Percentiles rank a stretch among this genome's conserved stretches.
These are phyloP conservation scores for Galeopterus variegatus DNA, from an alignment of 2,113 vertebrate species.

Conservation along the genomic window DNA sequence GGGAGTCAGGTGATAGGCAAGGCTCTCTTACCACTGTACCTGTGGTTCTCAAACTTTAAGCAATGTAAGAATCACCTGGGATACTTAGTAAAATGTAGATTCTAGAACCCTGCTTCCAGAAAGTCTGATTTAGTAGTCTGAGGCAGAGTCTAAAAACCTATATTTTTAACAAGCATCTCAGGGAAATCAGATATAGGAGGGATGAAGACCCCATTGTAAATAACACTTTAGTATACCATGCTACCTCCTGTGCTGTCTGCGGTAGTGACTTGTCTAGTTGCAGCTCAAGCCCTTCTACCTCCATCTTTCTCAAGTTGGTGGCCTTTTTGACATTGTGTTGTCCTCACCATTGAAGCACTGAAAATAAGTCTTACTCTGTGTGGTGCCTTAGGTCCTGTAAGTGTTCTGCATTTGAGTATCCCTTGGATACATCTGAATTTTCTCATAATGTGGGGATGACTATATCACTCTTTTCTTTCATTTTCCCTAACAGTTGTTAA, in stretches of 20 bases:
- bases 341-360: background rate
- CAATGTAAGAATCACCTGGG: conserved; percentile 18
- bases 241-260: background rate
- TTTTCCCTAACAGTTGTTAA: background rate
- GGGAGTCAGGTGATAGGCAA: background rate
- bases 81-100: background rate
- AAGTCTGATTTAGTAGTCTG: background rate
- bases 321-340: background rate
- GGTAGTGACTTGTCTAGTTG: background rate
- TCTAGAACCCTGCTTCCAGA: background rate
- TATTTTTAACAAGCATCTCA: conserved; percentile 3
- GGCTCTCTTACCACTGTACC: background rate
- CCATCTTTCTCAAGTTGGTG: background rate
- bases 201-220: background rate
- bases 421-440: background rate
- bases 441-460: background rate
- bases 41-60: background rate
- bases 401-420: background rate
- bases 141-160: background rate
- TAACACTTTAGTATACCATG: background rate
- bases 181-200: background rate
- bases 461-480: background rate
- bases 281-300: background rate
- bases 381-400: background rate
- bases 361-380: background rate